Percentiles rank a stretch among this genome's conserved stretches.
Conservation (phyloP, 2,113 vertebrate genomes). For the Coreoperca whiteheadi region DNA sequence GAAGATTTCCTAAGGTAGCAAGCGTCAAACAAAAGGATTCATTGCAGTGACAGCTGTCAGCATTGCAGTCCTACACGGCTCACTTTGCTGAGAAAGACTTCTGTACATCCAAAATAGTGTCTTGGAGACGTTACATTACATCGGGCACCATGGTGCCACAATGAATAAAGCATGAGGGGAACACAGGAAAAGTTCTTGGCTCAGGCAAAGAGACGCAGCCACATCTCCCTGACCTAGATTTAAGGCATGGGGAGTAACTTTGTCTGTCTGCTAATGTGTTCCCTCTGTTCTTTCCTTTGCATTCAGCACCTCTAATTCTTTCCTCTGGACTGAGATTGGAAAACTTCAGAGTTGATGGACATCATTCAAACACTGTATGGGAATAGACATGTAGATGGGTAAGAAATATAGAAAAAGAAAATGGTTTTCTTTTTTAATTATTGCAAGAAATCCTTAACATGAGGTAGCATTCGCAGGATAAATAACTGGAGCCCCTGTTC, state of each 20-base stretch:
- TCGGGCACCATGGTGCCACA: conserved; percentile 39
- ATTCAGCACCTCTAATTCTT: conserved; percentile 34
- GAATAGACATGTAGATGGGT: not conserved
- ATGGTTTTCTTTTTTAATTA: not conserved
- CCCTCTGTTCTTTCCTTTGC: conserved; percentile 15
- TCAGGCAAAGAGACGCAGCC: conserved; percentile 55
- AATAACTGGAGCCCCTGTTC: not conserved
- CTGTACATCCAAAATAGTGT: conserved; percentile 50
- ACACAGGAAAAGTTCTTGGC: conserved; percentile 60
- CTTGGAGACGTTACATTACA: conserved; percentile 45
- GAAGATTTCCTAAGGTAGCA: conserved; percentile 4
- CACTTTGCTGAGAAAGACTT: conserved; percentile 36
- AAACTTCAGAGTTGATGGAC: not conserved
- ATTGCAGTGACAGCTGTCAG: conserved; percentile 60
- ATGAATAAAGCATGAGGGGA: conserved; percentile 76
- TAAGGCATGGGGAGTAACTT: conserved; percentile 36
- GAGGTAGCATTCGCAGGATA: not conserved
- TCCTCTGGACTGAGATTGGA: conserved; percentile 5
- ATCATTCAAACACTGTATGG: not conserved
- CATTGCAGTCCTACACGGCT: conserved; percentile 26
- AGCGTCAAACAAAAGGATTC: conserved; percentile 34
- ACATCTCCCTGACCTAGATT: conserved; percentile 73
- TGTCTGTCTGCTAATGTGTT: conserved; percentile 35
- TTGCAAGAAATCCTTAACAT: not conserved
- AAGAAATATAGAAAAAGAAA: not conserved